These are phyloP conservation scores for Hypocryptadius cinnamomeus DNA, from an alignment of 2,113 vertebrate species.

Conservation along the genomic window DNA sequence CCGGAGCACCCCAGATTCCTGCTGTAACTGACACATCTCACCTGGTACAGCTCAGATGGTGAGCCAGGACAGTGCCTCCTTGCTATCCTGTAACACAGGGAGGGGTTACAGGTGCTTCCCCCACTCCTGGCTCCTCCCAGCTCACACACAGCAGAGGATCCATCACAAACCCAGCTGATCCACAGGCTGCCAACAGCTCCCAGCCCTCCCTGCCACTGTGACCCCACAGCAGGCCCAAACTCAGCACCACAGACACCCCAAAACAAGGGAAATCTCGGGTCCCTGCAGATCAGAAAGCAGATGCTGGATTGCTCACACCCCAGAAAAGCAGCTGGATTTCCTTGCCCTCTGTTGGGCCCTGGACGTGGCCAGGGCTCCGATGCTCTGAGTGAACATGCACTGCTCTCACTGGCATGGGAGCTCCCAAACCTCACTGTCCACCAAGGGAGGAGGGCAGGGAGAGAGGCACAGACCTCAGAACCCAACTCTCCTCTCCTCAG, in stretches of 20 bases:
- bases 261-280: accelerated
- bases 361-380: background rate
- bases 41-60: background rate
- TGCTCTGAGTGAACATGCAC: accelerated
- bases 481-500: background rate
- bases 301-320: accelerated
- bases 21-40: background rate
- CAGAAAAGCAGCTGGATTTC: background rate
- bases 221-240: background rate
- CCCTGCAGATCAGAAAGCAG: background rate
- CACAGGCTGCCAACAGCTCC: background rate
- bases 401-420: background rate
- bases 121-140: background rate
- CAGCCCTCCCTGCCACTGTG: accelerated
- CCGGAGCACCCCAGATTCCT: too few relatives aligned
- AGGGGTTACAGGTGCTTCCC: accelerated
- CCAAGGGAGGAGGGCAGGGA: background rate
- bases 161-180: accelerated
- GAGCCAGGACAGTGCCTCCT: background rate
- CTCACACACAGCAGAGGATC: background rate
- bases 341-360: background rate
- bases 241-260: background rate
- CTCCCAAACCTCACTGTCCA: background rate
- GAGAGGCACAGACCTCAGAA: background rate
- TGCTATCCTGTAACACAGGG: too few relatives aligned